These are phyloP conservation scores for Bombus pyrosoma DNA, from an alignment of 1,140 invertebrate genomes.

Conservation along the genomic window DNA sequence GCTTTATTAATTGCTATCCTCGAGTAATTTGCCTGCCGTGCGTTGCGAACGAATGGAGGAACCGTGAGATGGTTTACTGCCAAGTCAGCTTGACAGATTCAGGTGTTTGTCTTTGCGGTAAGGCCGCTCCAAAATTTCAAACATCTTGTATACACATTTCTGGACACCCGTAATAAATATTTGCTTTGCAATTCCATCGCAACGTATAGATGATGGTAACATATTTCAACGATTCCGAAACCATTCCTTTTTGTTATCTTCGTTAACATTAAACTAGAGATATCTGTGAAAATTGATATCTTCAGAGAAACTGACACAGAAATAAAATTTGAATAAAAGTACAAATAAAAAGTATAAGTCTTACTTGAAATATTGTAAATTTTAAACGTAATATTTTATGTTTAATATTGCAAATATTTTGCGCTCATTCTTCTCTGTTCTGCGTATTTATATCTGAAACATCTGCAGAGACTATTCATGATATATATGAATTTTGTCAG, in stretches of 20 bases:
- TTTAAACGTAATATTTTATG: too few species aligned
- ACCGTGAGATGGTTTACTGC: slow-evolving; percentile 39
- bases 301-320: too few species aligned
- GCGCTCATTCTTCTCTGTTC: neutral
- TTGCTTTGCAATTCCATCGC: neutral
- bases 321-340: too few species aligned
- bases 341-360: too few species aligned
- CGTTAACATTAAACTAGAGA: too few species aligned
- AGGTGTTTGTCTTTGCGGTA: slow-evolving; percentile 44
- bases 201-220: too few species aligned
- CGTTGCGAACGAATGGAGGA: slow-evolving; percentile 32
- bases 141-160: slow-evolving; percentile 23
- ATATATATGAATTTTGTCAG: neutral
- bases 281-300: too few species aligned
- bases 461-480: neutral
- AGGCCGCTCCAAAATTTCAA: slow-evolving; percentile 12
- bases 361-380: too few species aligned
- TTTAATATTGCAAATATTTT: too few species aligned
- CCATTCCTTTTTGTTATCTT: too few species aligned
- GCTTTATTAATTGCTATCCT: slow-evolving; percentile 82
- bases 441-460: neutral
- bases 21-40: slow-evolving; percentile 77
- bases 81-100: slow-evolving; percentile 45
- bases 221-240: too few species aligned
- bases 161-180: slow-evolving; percentile 6